Evolutionary conservation across 2,797 vertebrate species (phyloP).

Genomic region (Hemitrygon akajei): DNA sequence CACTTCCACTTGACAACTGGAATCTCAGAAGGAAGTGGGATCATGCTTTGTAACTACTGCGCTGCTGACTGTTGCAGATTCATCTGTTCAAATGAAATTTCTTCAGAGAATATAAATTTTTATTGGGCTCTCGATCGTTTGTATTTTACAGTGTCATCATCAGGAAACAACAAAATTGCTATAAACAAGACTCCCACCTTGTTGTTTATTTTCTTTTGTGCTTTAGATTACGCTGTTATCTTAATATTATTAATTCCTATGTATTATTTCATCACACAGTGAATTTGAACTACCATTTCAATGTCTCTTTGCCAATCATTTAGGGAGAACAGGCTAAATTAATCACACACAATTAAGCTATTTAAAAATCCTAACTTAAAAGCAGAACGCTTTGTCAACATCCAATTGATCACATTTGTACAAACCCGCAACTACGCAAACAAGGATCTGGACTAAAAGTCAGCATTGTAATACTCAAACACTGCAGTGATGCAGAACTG

Average conservation of each 20-base stretch:
- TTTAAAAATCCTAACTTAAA: neutral
- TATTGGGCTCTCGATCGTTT: neutral
- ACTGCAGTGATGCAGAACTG: neutral
- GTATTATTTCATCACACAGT: neutral
- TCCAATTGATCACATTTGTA: neutral
- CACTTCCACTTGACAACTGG: neutral
- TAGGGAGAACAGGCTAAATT: neutral
- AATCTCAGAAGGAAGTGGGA: neutral
- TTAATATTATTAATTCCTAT: neutral
- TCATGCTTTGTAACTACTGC: neutral
- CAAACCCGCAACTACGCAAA: neutral
- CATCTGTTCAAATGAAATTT: constrained; percentile 2
- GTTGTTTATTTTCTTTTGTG: neutral
- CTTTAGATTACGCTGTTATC: neutral
- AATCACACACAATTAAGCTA: neutral
- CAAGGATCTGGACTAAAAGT: neutral
- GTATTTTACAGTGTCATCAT: neutral
- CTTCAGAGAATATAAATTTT: constrained; percentile 22
- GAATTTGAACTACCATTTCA: neutral
- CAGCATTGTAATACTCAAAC: neutral
- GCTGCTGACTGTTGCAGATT: neutral
- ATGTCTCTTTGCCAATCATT: neutral
- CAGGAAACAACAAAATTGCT: neutral
- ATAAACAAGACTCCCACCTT: neutral
- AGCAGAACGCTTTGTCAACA: neutral